phyloP scores from a whole-genome alignment of 2,113 vertebrate species.

The Oncorhynchus mykiss region DNA sequence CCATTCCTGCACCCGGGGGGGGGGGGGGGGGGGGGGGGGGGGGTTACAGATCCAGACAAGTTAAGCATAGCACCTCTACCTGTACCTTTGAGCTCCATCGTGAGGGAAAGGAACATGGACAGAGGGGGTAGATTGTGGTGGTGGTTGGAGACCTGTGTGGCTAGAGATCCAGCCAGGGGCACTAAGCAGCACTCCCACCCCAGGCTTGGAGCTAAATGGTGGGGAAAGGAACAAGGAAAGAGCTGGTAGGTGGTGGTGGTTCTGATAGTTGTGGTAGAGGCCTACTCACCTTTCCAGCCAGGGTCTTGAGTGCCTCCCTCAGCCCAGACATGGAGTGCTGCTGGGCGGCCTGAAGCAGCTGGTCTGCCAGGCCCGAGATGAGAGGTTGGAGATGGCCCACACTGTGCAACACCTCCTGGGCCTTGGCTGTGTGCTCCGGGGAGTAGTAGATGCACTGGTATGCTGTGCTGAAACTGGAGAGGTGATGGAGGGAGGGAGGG shows the following conservation, averaged over 20 bases:
- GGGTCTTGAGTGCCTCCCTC: conserved; percentile 89
- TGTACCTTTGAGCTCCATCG: background rate
- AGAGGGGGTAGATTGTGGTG: no score
- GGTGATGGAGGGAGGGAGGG: background rate
- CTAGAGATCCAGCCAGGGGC: no score
- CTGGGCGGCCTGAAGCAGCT: conserved; percentile 89
- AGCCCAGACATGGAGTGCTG: conserved; percentile 84
- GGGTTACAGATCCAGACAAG: no score
- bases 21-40: no score
- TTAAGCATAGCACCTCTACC: background rate
- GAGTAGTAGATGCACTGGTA: conserved; percentile 99
- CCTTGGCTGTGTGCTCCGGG: conserved; percentile 95
- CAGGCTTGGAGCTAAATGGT: no score
- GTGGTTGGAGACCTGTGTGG: no score
- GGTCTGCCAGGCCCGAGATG: conserved; percentile 87
- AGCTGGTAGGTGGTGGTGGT: background rate
- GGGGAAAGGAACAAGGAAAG: background rate
- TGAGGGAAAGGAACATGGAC: no score
- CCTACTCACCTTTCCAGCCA: conserved; percentile 91
- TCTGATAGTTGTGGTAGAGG: background rate
- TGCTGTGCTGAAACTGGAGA: conserved; percentile 83
- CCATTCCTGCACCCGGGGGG: background rate
- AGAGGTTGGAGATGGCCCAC: conserved; percentile 90
- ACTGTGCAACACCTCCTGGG: conserved; percentile 92
- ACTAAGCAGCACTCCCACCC: no score